Conservation (phyloP, 2,888 invertebrate species). For the Drosophila seclusa region DNA sequence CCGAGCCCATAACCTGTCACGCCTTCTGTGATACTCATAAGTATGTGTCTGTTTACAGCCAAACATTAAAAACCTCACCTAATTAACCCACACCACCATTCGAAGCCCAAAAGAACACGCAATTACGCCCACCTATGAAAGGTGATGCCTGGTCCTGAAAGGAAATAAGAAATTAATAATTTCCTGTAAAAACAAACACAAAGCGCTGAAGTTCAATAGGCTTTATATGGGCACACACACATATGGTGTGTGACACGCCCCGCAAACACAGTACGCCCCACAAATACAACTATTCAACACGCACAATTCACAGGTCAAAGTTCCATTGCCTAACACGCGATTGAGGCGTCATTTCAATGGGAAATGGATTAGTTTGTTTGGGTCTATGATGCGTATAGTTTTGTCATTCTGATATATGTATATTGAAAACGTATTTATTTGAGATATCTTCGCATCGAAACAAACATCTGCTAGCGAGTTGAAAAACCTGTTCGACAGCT, state of each 20-base stretch:
- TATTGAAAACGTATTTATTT: neutral
- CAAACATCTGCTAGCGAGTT: conserved; percentile 59
- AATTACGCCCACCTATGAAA: conserved; percentile 38
- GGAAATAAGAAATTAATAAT: conserved; percentile 72
- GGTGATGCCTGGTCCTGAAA: conserved; percentile 16
- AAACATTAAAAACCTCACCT: neutral
- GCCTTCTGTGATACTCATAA: neutral
- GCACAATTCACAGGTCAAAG: conserved; percentile 36
- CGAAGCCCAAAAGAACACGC: conserved; percentile 17
- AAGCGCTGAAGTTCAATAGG: conserved; percentile 66
- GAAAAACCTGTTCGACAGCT: conserved; percentile 53
- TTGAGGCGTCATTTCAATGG: conserved; percentile 8
- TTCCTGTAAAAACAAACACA: conserved; percentile 64
- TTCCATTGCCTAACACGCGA: conserved; percentile 35
- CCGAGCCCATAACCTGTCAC: neutral
- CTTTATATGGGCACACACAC: conserved; percentile 11
- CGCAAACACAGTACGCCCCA: conserved; percentile 13
- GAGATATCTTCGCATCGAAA: neutral
- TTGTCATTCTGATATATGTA: neutral
- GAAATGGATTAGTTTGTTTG: conserved; percentile 1
- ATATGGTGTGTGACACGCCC: conserved; percentile 41
- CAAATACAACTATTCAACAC: conserved; percentile 24
- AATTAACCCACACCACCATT: conserved; percentile 34
- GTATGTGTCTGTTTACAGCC: conserved; percentile 19
- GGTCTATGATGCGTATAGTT: neutral